Evolutionary conservation across 2,113 vertebrate species (phyloP), one percentile per base, ranked within the genome.

Genomic region (Hiodon tergisus): DNA sequence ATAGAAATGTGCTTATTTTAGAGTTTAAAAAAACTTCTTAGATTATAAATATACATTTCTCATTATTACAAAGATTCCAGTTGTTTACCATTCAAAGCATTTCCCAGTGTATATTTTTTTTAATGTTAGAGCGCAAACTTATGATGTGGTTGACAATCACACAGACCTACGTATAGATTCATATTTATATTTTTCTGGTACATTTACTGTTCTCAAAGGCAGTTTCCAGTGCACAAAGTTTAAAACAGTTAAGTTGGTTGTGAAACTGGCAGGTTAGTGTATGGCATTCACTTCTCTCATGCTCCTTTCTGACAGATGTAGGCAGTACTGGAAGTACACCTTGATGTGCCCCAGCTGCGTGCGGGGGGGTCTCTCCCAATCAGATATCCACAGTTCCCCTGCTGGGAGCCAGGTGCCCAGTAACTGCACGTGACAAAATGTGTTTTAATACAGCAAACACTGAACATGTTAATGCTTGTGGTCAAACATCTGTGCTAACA

Each of bases 291-390:
- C 9, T 0, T 50, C n/a, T 2, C 0, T 85, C 62, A 81, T 17
- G 75, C 0, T 10, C 50, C 0, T 58, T 77, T 66, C 75, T 90
- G 82, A 69, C 90, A 92, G 82, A 92, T 88, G 87, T 81, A 90
- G 78, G 85, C 85, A 3, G 67, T 31, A 47, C 14, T 0, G 1
- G 4, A 0, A 0, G 0, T 0, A 61, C 88, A 91, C 3, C 51
- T 0, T 0, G 7, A 16, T 7, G 0, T 75, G 2, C 4, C 1
- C 91, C 91, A 91, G 83, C 80, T 89, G n/a, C 51, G 79, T 6
- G 55, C 11, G 13, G 4, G 0, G 3, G 8, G 14, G 0, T 1
- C 2, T 0, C 0, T 3, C 10, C 57, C 72, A 4, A 1, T 54
- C 55, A 92, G 68, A 2, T 80, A 3, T 31, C 51, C 88, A 74